Conservation (phyloP, 2,113 vertebrate genomes). For the Taurulus bubalis region DNA sequence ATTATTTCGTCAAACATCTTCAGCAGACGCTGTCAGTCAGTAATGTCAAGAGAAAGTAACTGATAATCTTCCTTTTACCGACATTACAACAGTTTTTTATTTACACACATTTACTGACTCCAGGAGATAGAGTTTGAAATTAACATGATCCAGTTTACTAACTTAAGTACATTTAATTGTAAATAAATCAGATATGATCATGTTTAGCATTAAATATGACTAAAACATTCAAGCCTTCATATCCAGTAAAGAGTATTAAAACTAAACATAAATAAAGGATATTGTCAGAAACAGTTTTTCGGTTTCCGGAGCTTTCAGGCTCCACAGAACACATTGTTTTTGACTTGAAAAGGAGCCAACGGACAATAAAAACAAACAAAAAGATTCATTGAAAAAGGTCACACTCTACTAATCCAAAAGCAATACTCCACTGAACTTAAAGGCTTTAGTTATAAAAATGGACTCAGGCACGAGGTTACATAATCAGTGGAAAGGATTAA, state of each 20-base stretch:
- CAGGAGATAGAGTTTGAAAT: not conserved
- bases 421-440: conserved; percentile 7
- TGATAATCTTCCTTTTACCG: not conserved
- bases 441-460: conserved; percentile 12
- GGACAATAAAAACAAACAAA: conserved; percentile 1
- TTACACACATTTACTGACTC: not conserved
- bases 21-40: conserved; percentile 8
- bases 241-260: conserved; percentile 6
- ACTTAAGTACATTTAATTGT: not conserved
- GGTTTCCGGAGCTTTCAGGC: conserved; percentile 15
- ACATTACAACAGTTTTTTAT: not conserved
- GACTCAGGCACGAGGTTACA: not conserved
- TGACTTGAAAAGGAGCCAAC: conserved; percentile 1
- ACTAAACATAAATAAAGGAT: conserved; percentile 15
- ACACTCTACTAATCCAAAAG: not conserved
- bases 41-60: conserved; percentile 5
- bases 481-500: not conserved
- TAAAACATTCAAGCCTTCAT: not conserved
- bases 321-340: conserved; percentile 3
- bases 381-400: conserved; percentile 3
- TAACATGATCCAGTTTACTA: not conserved
- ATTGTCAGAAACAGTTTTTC: conserved; percentile 6
- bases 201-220: not conserved
- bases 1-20: conserved; percentile 30
- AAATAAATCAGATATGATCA: not conserved